Evolutionary conservation across 2,797 vertebrate species (phyloP), one percentile per base, ranked within the genome.

Genomic region (Benthosema pterotum): DNA sequence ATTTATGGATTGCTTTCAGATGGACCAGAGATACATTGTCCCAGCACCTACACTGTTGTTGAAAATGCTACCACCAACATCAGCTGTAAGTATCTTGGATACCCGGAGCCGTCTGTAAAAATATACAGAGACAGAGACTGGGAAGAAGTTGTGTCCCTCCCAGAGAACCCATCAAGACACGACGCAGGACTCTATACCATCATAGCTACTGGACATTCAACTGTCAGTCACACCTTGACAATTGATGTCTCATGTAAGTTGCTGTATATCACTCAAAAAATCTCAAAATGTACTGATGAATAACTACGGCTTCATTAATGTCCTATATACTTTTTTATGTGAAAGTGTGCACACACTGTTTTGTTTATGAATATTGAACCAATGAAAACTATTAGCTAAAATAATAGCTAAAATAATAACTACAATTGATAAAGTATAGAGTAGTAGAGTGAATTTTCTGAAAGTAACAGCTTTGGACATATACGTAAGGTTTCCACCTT

Each of bases 221-320:
- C 0, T 11, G 59, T 55, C 46, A 79, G 0, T 11, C 0, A 28
- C 16, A 78, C 62, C 13, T 2, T 91, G 49, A 71, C 89, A 0
- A 67, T 92, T 7, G 46, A 15, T n/a, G 75, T 92, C 12, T 0
- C 18, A 3, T 92, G 90, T 92, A 77, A 81, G 89, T 86, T 12
- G 5, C 22, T 25, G 22, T 5, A 32, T 32, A 32, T 38, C 32
- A 38, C 32, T 38, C 7, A 38, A n/a, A 38, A 32, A 38, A 38
- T 38, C 32, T 38, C 32, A 38, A 38, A 9, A 38, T 38, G 32
- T 38, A 38, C 32, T 38, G 32, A 38, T 38, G 32, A 38, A 38
- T 38, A 1, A 38, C 8, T 11, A n/a, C n/a, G n/a, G n/a, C n/a
- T n/a, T n/a, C n/a, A n/a, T n/a, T n/a, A 25, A 25, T 1, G 22